Base-by-base conservation (phyloP, 92 coral and sea anemone genomes). In the Actinostola sp. region DNA sequence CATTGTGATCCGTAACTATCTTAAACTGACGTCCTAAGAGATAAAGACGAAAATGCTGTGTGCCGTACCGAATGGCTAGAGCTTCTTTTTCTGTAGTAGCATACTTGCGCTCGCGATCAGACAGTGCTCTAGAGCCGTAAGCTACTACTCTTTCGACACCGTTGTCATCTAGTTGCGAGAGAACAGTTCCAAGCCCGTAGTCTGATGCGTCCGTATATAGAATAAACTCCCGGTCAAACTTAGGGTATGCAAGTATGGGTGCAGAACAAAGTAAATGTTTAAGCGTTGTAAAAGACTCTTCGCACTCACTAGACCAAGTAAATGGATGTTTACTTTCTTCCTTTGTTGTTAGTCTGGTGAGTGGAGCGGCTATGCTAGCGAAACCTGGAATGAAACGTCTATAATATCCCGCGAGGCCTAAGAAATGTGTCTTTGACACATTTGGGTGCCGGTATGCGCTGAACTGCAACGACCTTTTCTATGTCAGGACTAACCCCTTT, bases 11-110 rank as follows among this genome's bases (percentile, higher is more conserved):
- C 0, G 83, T 66, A 0, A 77, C 55, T 36, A 77, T 26, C 54
- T 4, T 8, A 43, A 77, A 77, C 27, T 54, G 30, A 0, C 76
- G 30, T 5, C 83, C 66, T 12, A 77, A 30, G 2, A 66, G 33
- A 43, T 55, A 77, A 5, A 50, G 43, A 11, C 75, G 56, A 66
- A 77, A 77, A 20, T 77, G 58, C 55, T 55, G 58, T 0, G 59
- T 42, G 57, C 67, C 75, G 54, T 12, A 35, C 20, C 49, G 20
- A 12, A 78, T 66, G 17, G 84, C 84, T 23, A 7, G 54, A 6
- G 84, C 84, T 59, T 78, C 78, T 13, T 78, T 58, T 78, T 68
- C 77, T 5, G 70, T 78, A 0, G 77, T 24, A 14, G 60, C 50
- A 48, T 41, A 68, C 19, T 78, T 68, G 17, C 77, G 52, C 20